Evolutionary conservation across 2,113 vertebrate genomes (phyloP), one percentile per base, ranked within the genome.

Genomic region (Phasianus colchicus): DNA sequence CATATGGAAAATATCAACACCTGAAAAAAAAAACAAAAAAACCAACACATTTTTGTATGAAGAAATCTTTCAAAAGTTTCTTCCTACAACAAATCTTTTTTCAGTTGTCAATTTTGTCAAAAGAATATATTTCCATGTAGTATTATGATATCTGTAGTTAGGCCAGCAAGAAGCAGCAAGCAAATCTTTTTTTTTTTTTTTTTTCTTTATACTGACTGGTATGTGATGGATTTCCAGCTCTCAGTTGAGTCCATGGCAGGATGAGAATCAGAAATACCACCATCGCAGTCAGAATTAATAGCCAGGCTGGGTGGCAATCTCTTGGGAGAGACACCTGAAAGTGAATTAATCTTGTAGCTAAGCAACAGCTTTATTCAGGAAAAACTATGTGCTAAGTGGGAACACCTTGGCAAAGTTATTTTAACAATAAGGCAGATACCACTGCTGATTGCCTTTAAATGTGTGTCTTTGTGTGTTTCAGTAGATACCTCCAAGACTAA

Each of bases 171-270:
- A 25, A 84, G 15, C 10, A 43, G 5, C 13, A 40, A 42, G 30
- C 4, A 65, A 64, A 65, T 10, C 5, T 9, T 0, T 43, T 54
- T 38, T 38, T 38, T 78, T 83, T 52, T 63, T 50, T 86, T 0
- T 38, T 54, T 82, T 72, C 13, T 22, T 25, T 10, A 13, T 17
- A 38, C 38, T 43, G 17, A 72, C 64, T 6, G 9, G 27, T 13
- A 22, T 0, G 0, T 45, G 21, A 43, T 60, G 21, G 27, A 67
- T 63, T 55, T 86, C 20, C 0, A 0, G 10, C 9, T 83, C 40
- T 71, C 9, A 2, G 48, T 12, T 77, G 34, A 7, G 4, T 73
- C 76, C 13, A 25, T 22, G 24, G 13, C 52, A 90, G 25, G 42
- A 27, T 61, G 9, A 63, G 40, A 70, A 54, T 25, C n/a, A 54